Evolutionary conservation across 2,113 vertebrate genomes (phyloP).

Genomic region (Catagonus wagneri): DNA sequence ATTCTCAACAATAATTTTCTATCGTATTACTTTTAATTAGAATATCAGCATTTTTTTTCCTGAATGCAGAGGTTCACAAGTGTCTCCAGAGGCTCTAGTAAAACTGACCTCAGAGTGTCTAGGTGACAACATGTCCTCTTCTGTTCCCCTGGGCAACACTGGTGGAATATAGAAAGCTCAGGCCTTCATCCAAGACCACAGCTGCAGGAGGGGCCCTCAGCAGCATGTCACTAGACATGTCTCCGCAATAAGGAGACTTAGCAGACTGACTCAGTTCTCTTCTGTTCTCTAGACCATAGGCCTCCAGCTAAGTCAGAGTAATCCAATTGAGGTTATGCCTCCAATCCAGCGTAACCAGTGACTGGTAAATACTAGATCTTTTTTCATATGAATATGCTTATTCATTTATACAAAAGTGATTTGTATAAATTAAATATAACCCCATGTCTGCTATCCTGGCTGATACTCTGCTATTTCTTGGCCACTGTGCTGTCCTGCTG

Average conservation of each 20-base stretch:
- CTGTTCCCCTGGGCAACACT: not conserved
- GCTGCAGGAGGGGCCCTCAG: not conserved
- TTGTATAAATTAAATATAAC: conserved; percentile 4
- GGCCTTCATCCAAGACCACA: not conserved
- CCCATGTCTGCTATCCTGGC: not conserved
- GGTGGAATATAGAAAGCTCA: not conserved
- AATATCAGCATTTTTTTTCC: not conserved
- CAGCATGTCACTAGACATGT: not conserved
- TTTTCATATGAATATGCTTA: not conserved
- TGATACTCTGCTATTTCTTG: not conserved
- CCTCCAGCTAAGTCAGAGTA: not conserved
- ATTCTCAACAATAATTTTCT: not conserved
- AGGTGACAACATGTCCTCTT: not conserved
- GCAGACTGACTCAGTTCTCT: not conserved
- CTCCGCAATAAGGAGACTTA: not conserved
- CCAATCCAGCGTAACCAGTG: not conserved
- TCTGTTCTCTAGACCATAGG: not conserved
- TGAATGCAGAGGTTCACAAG: not conserved
- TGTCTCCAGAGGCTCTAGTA: not conserved
- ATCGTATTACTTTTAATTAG: not conserved
- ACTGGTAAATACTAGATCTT: not conserved
- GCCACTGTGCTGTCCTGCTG: not conserved
- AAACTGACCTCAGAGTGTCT: not conserved
- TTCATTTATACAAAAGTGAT: not conserved
- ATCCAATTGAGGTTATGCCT: not conserved